Conservation (phyloP, 2,888 invertebrate genomes). For the Anoplius nigerrimus region DNA sequence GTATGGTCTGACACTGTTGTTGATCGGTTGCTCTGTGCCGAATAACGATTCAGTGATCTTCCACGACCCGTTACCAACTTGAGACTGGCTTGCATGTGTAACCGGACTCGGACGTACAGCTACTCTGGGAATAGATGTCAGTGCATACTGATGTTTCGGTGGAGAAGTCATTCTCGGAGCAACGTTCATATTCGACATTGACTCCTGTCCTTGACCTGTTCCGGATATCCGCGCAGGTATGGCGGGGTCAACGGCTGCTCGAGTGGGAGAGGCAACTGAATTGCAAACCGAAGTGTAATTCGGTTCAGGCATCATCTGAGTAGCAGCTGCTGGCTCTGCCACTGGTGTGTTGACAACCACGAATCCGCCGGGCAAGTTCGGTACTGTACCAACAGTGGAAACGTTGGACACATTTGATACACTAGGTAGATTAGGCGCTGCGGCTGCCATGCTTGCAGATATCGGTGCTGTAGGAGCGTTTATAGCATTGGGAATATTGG, state of each 20-base stretch:
- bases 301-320: constrained; percentile 51
- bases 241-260: constrained; percentile 48
- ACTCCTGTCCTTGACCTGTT: constrained; percentile 39
- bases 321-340: constrained; percentile 49
- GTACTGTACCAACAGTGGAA: constrained; percentile 46
- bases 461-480: constrained; percentile 56
- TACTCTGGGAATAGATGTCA: constrained; percentile 67
- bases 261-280: constrained; percentile 50
- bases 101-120: constrained; percentile 70
- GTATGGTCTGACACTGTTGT: constrained; percentile 65
- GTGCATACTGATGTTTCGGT: constrained; percentile 53
- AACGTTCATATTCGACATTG: constrained; percentile 40
- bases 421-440: constrained; percentile 29
- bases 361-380: constrained; percentile 53
- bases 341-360: constrained; percentile 66
- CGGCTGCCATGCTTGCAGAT: constrained; percentile 67
- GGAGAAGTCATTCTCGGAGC: constrained; percentile 44
- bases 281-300: constrained; percentile 55
- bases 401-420: constrained; percentile 44
- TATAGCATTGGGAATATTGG: constrained; percentile 73
- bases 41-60: constrained; percentile 63
- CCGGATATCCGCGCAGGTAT: constrained; percentile 52
- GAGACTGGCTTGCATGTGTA: constrained; percentile 49
- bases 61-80: constrained; percentile 58
- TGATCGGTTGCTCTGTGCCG: constrained; percentile 62